Evolutionary conservation across 2,113 vertebrate genomes (phyloP), one percentile per base, ranked within the genome.

Genomic region (Ranitomeya variabilis): DNA sequence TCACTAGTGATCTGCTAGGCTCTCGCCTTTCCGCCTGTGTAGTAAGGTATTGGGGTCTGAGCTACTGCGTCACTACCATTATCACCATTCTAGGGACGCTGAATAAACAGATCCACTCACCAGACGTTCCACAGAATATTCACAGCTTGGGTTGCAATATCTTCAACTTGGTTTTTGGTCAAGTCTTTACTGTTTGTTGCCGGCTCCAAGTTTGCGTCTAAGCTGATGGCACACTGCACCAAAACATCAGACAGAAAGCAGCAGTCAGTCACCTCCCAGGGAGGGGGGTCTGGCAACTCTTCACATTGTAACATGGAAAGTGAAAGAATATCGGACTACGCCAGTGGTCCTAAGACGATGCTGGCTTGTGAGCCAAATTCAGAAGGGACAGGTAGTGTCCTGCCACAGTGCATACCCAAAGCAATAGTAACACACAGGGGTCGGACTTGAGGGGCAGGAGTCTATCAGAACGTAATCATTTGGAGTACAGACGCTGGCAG

Each of bases 111-210:
- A 59, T 7, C 18, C 66, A 19, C 95, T 96, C 91, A 99, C 98
- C 98, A 99, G 0, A 99, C 92, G 91, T 99, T 99, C 98, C 98
- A 99, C 69, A 99, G 95, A 7, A 99, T 92, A 76, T 99, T 97
- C 87, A 99, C 92, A 7, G 97, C 97, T 90, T 99, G 97, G 2
- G 97, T 97, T 87, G 96, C 97, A 66, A 99, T 95, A 67, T 95
- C 95, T 92, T 99, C 97, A 51, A 95, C 12, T 0, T 91, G 92
- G 86, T 94, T 96, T 93, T 94, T 96, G 89, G 91, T 92, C 11
- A 89, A 85, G 31, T 94, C 96, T 90, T 91, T 93, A 66, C 86
- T 90, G 31, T 94, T 92, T 86, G 91, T 92, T 67, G 91, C 73
- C 62, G 92, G 93, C 19, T 89, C 89, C 2, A 94, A 92, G 83